phyloP scores from a whole-genome alignment of 2,113 vertebrate genomes.

The Albula glossodonta region DNA sequence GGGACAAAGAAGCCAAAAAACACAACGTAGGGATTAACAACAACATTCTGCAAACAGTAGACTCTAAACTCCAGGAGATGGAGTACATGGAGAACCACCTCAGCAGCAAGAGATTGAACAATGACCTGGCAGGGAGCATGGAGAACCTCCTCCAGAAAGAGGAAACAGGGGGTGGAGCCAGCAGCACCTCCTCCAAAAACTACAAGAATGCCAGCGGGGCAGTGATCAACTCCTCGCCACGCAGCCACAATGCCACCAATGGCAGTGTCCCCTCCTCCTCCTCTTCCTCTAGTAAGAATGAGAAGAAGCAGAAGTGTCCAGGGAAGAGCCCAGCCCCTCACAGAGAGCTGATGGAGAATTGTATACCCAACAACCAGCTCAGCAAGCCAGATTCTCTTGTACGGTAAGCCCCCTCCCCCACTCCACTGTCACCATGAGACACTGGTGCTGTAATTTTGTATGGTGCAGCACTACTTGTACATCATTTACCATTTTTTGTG shows the following conservation, averaged over 20 bases:
- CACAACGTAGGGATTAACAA: constrained; percentile 93
- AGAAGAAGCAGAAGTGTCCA: constrained; percentile 92
- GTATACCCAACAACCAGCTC: constrained; percentile 98
- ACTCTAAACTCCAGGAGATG: constrained; percentile 97
- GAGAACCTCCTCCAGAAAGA: constrained; percentile 87
- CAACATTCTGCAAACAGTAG: constrained; percentile 89
- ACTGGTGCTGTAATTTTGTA: too few relatives aligned
- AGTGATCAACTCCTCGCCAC: constrained; percentile 83
- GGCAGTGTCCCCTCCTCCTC: constrained; percentile 80
- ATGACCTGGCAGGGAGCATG: constrained; percentile 86
- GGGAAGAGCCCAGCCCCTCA: constrained; percentile 81
- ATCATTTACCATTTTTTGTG: too few relatives aligned
- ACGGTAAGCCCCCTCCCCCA: constrained; percentile 71
- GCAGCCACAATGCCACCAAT: constrained; percentile 88
- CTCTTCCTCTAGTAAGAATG: constrained; percentile 81
- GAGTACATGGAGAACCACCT: constrained; percentile 97
- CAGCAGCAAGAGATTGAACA: constrained; percentile 95
- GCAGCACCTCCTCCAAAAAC: constrained; percentile 83
- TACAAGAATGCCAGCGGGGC: constrained; percentile 88
- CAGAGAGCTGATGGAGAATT: constrained; percentile 95
- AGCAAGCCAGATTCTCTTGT: constrained; percentile 91
- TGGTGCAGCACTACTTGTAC: too few relatives aligned
- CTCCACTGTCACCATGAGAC: too few relatives aligned
- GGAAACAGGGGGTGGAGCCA: constrained; percentile 69
- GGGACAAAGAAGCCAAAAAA: constrained; percentile 92